Percentiles rank a stretch among this genome's conserved stretches.
These are phyloP conservation scores for Harpagoxenus sublaevis DNA, from an alignment of 2,888 invertebrate genomes.

Conservation along the genomic window DNA sequence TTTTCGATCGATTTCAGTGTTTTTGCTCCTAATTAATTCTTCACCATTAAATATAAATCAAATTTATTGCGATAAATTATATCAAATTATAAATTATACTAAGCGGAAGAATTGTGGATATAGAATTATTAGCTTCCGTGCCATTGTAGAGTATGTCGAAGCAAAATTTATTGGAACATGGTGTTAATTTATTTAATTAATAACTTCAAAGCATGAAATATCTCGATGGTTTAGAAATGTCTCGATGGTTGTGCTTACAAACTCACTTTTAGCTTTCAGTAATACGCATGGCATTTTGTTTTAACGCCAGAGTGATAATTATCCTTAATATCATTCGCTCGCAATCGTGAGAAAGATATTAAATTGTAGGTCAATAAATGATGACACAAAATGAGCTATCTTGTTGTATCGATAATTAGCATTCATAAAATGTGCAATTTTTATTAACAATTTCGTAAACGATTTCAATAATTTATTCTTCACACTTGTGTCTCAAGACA, in stretches of 20 bases:
- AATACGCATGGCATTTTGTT: background rate
- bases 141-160: background rate
- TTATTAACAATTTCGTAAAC: slow-evolving; percentile 18
- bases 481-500: background rate
- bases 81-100: background rate
- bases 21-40: background rate
- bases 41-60: background rate
- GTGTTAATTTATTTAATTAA: slow-evolving; percentile 71
- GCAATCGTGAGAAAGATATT: background rate
- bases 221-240: slow-evolving; percentile 54
- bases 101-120: background rate
- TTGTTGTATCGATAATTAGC: background rate
- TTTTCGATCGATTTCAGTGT: background rate
- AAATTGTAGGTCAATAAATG: background rate
- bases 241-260: slow-evolving; percentile 66
- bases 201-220: slow-evolving; percentile 59
- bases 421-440: background rate
- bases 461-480: slow-evolving; percentile 23
- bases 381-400: background rate
- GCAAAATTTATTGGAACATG: slow-evolving; percentile 1
- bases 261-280: slow-evolving; percentile 65
- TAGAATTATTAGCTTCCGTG: background rate
- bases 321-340: background rate
- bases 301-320: background rate
- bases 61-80: slow-evolving; percentile 7